Base-by-base conservation (phyloP, 2,113 vertebrate species). In the Plectropomus leopardus region DNA sequence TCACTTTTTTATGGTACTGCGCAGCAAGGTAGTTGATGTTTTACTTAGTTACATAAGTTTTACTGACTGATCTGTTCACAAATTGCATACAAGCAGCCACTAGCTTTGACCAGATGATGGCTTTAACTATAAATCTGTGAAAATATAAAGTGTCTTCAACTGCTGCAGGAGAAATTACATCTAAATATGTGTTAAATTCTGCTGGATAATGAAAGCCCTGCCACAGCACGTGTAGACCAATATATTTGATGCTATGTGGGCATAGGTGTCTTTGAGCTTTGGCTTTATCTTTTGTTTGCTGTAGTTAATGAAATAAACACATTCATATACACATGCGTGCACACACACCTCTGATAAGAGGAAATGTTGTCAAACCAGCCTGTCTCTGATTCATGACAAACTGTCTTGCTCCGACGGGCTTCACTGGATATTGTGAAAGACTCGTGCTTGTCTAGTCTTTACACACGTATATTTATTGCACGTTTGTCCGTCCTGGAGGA, bases 311-410 rank as follows among this genome's bases (percentile, higher is more conserved):
- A 4, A 63, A 67, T 48, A 4, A 45, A 58, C 30, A 5, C 2
- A 1, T n/a, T 45, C 8, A 50, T 30, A 21, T 82, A 28, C 13
- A 4, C 19, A 8, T 14, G 5, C 8, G 7, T n/a, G n/a, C 9
- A 14, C 15, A 13, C 72, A 45, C 47, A 30, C 55, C 14, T 57
- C 23, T 78, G 23, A 65, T 8, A 17, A 28, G 40, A 15, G 23
- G 7, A 40, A 48, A 77, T 59, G 24, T 71, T 63, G 72, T 80
- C 51, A 54, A 61, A 77, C 78, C 55, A 44, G 77, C 48, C 47
- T 14, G 4, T 53, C 30, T 51, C 5, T 59, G 80, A 67, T 75
- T 72, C 48, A 11, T 24, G n/a, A 45, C 61, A 17, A 19, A 4
- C 36, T 42, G 61, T 40, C 10, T 13, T 13, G 19, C 9, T 51